phyloP scores from a whole-genome alignment of 2,797 vertebrate species.

The Malurus splendens region DNA sequence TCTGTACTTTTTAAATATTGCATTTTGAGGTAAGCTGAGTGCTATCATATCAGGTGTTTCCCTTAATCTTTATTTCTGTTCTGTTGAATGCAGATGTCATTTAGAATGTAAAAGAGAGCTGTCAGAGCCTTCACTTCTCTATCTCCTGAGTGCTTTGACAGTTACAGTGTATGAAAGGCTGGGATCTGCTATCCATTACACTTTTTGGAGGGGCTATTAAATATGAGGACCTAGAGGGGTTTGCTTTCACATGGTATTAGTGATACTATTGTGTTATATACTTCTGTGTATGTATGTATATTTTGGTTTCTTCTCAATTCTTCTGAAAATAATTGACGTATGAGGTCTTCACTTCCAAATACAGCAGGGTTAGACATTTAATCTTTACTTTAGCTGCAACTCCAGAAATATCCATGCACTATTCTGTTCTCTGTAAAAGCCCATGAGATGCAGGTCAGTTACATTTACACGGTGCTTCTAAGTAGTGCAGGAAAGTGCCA shows the following conservation, averaged over 20 bases:
- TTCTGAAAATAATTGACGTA: background rate
- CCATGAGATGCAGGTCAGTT: background rate
- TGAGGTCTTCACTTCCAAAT: background rate
- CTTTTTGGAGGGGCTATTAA: constrained; percentile 49
- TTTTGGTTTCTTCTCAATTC: background rate
- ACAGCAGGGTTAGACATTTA: background rate
- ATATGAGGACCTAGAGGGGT: constrained; percentile 22
- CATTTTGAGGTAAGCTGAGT: constrained; percentile 26
- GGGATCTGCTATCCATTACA: constrained; percentile 57
- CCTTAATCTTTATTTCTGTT: constrained; percentile 65
- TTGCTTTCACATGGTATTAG: constrained; percentile 53
- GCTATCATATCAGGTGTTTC: constrained; percentile 35
- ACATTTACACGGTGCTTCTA: background rate
- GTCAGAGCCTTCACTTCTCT: constrained; percentile 37
- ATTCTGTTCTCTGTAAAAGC: background rate
- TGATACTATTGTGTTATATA: background rate
- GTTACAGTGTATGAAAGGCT: constrained; percentile 59
- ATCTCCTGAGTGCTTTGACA: constrained; percentile 40
- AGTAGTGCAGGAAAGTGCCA: constrained; percentile 33
- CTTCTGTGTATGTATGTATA: background rate
- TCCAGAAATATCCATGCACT: background rate
- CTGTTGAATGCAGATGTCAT: constrained; percentile 53
- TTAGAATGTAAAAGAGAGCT: constrained; percentile 36
- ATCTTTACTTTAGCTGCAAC: background rate
- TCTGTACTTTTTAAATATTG: constrained; percentile 48